Base-by-base conservation (phyloP, 2,113 vertebrate genomes). In the Xiphorhynchus elegans region DNA sequence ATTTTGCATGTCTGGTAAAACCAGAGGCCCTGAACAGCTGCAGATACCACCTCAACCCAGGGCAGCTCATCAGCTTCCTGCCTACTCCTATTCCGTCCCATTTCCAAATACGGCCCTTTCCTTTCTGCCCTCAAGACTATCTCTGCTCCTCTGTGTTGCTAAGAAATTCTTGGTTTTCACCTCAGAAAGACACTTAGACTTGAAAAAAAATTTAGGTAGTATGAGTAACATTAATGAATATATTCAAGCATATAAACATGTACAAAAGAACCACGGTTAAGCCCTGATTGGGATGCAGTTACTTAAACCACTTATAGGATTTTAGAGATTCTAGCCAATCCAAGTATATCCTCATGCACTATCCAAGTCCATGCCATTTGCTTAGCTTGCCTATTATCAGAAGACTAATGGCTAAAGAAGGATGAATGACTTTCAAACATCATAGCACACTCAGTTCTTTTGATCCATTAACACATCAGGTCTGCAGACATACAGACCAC, bases 291-390 rank as follows among this genome's bases (percentile, higher is more conserved):
- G 26, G 64, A 83, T 44, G 21, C 47, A 47, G 17, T 67, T 26
- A 44, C n/a, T 82, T 56, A 42, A 20, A 37, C n/a, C 0, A 0
- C 75, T 66, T 49, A 29, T 3, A 40, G 11, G 14, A 66, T 46
- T 80, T 69, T 10, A 55, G 28, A 17, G 68, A 42, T 78, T 91
- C 17, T 6, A 59, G 18, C 47, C 76, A 68, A 91, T 59, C 47
- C 17, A 16, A 58, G 26, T 37, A 31, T 40, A 33, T n/a, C 44
- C 25, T 49, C 1, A 0, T 7, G 7, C 33, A 23, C 15, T 50
- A 4, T 4, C 33, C 16, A 24, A 59, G 24, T 25, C 39, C 29
- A 12, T 23, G 8, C 10, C 23, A 19, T 31, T 60, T 60, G 9
- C 64, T 69, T 73, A 47, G 29, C 58, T 47, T 37, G 25, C 11